A percentile compares a stretch with the other conserved stretches of the same genome.
Evolutionary conservation across 1,140 invertebrate genomes (phyloP).

Genomic region (Brachionus plicatilis): DNA sequence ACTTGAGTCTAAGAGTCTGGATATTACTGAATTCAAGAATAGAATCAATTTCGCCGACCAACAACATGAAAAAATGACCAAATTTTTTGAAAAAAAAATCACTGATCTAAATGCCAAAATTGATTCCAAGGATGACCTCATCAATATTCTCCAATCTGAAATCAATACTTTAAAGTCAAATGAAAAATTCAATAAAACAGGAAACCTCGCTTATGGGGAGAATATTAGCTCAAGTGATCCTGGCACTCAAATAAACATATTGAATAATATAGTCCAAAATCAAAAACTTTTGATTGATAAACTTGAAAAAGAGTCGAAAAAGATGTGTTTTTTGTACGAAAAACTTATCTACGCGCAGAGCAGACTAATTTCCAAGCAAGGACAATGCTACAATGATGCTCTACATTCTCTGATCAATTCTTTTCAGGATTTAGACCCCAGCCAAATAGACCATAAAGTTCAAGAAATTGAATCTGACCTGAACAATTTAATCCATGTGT

Average conservation of each 20-base stretch:
- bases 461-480: conserved; percentile 22
- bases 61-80: neutral
- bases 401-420: conserved; percentile 2
- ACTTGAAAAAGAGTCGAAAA: neutral
- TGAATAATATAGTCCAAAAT: neutral
- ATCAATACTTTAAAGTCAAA: neutral
- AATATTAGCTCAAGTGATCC: too few relatives aligned
- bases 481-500: neutral
- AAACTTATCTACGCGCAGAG: neutral
- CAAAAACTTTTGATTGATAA: neutral
- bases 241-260: neutral
- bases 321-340: neutral
- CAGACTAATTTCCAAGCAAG: neutral
- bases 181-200: neutral
- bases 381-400: neutral
- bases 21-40: neutral
- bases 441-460: neutral
- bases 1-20: too few relatives aligned
- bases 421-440: neutral
- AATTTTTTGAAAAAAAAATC: neutral
- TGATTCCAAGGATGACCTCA: neutral
- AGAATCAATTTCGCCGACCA: neutral
- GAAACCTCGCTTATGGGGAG: neutral
- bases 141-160: neutral
- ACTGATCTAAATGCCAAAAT: neutral